Percentiles rank a stretch among this genome's conserved stretches.
Conservation (phyloP, 2,888 invertebrate species). For the Eupeodes luniger region DNA sequence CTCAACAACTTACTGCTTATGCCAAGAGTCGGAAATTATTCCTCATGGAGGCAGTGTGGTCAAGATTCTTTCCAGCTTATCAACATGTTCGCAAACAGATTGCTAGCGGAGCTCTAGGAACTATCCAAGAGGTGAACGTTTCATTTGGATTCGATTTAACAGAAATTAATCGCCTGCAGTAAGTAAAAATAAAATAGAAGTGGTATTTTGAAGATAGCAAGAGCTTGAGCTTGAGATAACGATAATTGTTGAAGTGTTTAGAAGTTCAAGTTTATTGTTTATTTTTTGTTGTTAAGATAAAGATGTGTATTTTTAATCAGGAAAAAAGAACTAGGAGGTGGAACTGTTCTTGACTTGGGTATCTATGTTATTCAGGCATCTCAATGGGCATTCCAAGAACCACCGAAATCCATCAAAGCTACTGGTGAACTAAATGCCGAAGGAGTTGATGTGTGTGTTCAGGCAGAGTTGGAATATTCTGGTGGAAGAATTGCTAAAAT, state of each 20-base stretch:
- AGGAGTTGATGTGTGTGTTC: constrained; percentile 86
- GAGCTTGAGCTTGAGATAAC: too few species aligned
- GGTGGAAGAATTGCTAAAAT: constrained; percentile 80
- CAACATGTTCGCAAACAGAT: constrained; percentile 88
- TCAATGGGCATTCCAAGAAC: constrained; percentile 88
- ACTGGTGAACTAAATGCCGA: constrained; percentile 88
- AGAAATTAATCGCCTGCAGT: constrained; percentile 85
- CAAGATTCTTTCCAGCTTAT: constrained; percentile 92
- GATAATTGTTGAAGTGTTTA: too few species aligned
- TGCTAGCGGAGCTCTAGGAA: constrained; percentile 88
- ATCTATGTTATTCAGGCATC: constrained; percentile 91
- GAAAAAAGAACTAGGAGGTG: constrained; percentile 91
- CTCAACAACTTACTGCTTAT: constrained; percentile 87
- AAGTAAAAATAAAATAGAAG: constrained; percentile 57
- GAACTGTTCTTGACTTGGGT: constrained; percentile 90
- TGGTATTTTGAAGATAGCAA: too few species aligned
- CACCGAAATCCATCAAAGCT: constrained; percentile 89
- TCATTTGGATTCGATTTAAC: constrained; percentile 88
- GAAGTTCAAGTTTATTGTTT: too few species aligned
- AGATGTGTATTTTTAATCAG: constrained; percentile 80
- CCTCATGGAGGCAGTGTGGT: constrained; percentile 96
- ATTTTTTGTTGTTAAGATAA: too few species aligned
- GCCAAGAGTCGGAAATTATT: constrained; percentile 90
- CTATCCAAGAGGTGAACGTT: constrained; percentile 88
- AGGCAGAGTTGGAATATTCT: constrained; percentile 80